These are phyloP conservation scores for Hylaeus anthracinus DNA, from an alignment of 1,140 invertebrate species.

Conservation along the genomic window DNA sequence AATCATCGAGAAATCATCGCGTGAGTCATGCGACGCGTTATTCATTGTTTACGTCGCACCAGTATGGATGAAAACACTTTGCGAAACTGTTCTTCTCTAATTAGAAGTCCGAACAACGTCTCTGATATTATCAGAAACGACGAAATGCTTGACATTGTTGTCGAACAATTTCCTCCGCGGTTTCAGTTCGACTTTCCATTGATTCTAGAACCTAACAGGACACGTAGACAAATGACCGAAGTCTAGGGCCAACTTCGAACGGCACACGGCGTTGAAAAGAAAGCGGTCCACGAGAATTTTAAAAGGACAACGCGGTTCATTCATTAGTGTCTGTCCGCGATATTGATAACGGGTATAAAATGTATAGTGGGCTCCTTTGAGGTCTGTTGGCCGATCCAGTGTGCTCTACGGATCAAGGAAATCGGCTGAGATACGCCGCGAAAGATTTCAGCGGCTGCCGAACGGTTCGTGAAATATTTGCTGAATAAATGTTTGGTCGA, in stretches of 20 bases:
- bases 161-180: too few relatives aligned
- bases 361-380: conserved; percentile 33
- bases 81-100: too few relatives aligned
- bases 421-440: conserved; percentile 23
- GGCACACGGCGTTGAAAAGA: neutral
- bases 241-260: neutral
- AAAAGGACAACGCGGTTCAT: conserved; percentile 37
- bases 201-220: too few relatives aligned
- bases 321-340: conserved; percentile 38
- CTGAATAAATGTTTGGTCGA: conserved; percentile 2
- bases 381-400: neutral
- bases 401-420: conserved; percentile 13
- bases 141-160: too few relatives aligned
- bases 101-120: too few relatives aligned
- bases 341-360: conserved; percentile 39
- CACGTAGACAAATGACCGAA: neutral
- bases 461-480: conserved; percentile 24
- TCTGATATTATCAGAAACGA: too few relatives aligned
- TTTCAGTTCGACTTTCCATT: too few relatives aligned
- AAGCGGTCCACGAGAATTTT: neutral
- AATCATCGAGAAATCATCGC: conserved; percentile 33
- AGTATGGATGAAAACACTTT: neutral
- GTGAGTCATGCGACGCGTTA: conserved; percentile 22
- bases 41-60: conserved; percentile 25
- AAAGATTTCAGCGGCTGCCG: conserved; percentile 19